Conservation (phyloP, 2,888 invertebrate genomes). For the Sinodicranocentrus sp. region DNA sequence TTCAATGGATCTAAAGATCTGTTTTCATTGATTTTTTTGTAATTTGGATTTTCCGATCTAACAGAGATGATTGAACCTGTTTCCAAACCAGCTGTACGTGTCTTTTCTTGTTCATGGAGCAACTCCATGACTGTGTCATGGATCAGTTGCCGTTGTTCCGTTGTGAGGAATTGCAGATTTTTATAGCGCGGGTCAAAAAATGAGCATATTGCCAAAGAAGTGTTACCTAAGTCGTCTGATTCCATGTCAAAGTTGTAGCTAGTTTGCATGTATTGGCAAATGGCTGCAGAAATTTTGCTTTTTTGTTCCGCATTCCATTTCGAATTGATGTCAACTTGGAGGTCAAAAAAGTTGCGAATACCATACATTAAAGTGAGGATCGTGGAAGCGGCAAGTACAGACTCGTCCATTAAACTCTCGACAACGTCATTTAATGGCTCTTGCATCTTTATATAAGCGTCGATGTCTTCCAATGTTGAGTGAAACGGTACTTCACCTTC, state of each 20-base stretch:
- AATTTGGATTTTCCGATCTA: slow-evolving; percentile 30
- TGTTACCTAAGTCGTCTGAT: slow-evolving; percentile 20
- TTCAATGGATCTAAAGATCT: slow-evolving; percentile 16
- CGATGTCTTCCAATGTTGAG: slow-evolving; percentile 4
- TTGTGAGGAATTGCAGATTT: slow-evolving; percentile 45
- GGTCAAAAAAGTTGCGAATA: not conserved
- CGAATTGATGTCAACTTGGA: not conserved
- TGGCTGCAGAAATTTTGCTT: not conserved
- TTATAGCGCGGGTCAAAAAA: slow-evolving; percentile 69
- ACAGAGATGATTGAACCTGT: slow-evolving; percentile 28
- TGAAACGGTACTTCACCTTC: not conserved
- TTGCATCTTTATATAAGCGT: slow-evolving; percentile 34
- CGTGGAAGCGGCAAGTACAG: slow-evolving; percentile 24
- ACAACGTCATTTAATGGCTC: slow-evolving; percentile 61
- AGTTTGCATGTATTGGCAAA: slow-evolving; percentile 36
- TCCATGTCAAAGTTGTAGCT: slow-evolving; percentile 50
- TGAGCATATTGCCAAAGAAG: slow-evolving; percentile 26
- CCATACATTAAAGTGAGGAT: slow-evolving; percentile 48
- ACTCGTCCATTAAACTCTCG: slow-evolving; percentile 51
- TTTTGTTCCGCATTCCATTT: slow-evolving; percentile 29
- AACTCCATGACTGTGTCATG: slow-evolving; percentile 22
- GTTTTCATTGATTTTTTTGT: slow-evolving; percentile 4
- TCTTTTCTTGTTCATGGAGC: not conserved
- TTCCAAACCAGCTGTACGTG: not conserved
- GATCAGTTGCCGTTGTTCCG: slow-evolving; percentile 26